Evolutionary conservation across 1,140 invertebrate species (phyloP), one percentile per base, ranked within the genome.

Genomic region (Carposina sasakii): DNA sequence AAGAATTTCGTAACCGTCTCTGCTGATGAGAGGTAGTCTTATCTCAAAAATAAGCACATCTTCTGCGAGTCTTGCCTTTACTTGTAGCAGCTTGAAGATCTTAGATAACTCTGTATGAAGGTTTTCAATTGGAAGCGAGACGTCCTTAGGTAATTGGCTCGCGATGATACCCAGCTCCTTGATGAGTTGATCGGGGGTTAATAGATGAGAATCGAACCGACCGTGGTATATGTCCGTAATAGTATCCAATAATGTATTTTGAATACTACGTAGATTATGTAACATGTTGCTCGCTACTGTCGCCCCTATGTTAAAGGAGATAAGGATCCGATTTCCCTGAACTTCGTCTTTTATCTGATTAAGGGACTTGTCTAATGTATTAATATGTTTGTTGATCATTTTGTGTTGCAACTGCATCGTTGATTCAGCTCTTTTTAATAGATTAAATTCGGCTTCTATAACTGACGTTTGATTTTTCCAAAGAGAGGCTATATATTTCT

Each of bases 221-320:
- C 50, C 55, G 45, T 52, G 48, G 17, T 57, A 51, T 10, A 57
- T 47, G 28, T 57, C 28, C 1, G 55, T 49, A 1, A 57, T 13
- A 16, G 50, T 28, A 26, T 50, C 55, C n/a, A 57, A 21, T 20
- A 57, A 19, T 1, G 50, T 42, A 12, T 34, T 23, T 30, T 57
- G 54, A n/a, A 57, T 37, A 13, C 20, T 26, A 28, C 48, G 44
- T 17, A 57, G 23, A 12, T 33, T 52, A 12, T 28, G 33, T 15
- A 57, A 20, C 15, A 57, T 26, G 13, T 52, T 57, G 16, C 36
- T 57, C 3, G 54, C 44, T 9, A 48, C n/a, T n/a, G n/a, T n/a
- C n/a, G n/a, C n/a, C n/a, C n/a, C n/a, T n/a, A n/a, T n/a, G n/a
- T n/a, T n/a, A n/a, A n/a, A n/a, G n/a, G n/a, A n/a, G n/a, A n/a